Conservation (phyloP, 2,888 invertebrate genomes). For the Amblyteles armatorius region DNA sequence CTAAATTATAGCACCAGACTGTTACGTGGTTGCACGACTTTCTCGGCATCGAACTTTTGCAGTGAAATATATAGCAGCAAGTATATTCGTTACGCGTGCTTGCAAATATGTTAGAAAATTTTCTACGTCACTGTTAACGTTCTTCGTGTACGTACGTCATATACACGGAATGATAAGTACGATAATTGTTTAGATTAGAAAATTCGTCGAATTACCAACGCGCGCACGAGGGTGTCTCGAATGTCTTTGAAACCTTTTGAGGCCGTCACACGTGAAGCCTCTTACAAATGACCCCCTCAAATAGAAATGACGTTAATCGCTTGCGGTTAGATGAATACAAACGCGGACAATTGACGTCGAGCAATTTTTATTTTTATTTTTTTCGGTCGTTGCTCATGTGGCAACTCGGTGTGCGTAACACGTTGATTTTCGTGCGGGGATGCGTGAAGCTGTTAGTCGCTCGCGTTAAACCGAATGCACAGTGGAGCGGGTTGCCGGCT, state of each 20-base stretch:
- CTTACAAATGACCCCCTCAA: slow-evolving; percentile 15
- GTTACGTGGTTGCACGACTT: background rate
- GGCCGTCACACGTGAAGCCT: slow-evolving; percentile 10
- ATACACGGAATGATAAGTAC: background rate
- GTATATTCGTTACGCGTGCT: background rate
- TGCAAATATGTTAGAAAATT: background rate
- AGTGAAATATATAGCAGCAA: background rate
- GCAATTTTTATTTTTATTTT: slow-evolving; percentile 14
- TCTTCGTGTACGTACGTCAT: background rate
- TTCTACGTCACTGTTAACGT: background rate
- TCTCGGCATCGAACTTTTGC: background rate
- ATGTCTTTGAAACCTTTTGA: background rate
- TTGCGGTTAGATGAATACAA: slow-evolving; percentile 24
- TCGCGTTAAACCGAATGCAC: slow-evolving; percentile 13
- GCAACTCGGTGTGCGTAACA: background rate
- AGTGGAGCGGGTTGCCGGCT: slow-evolving; percentile 37
- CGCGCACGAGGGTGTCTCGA: slow-evolving; percentile 3
- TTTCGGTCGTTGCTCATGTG: background rate
- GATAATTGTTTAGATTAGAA: slow-evolving; percentile 44
- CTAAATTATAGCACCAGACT: background rate
- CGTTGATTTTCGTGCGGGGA: slow-evolving; percentile 14
- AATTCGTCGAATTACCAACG: slow-evolving; percentile 18
- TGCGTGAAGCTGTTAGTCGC: slow-evolving; percentile 23
- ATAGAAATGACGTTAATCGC: slow-evolving; percentile 33
- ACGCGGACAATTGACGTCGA: slow-evolving; percentile 35